Evolutionary conservation across 2,797 vertebrate species (phyloP), one percentile per base, ranked within the genome.

Genomic region (Mareca strepera): DNA sequence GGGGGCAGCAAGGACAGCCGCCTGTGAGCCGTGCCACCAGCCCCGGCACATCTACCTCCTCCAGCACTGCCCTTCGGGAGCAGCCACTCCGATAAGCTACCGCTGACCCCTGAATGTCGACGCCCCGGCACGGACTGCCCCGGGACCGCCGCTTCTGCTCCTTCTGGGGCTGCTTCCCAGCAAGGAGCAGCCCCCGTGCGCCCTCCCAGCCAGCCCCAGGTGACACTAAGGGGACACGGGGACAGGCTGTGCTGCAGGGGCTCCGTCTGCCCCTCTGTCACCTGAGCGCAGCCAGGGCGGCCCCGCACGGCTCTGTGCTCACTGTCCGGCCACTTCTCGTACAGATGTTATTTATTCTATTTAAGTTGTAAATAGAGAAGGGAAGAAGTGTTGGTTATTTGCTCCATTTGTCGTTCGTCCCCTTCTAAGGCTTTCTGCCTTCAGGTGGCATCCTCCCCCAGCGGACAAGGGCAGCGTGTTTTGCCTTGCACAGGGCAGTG

Each of bases 291-390:
- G 82, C 23, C 76, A 17, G 43, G 73, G 48, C 83, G 37, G 39
- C 7, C 35, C 43, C 20, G n/a, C 35, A 25, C 75, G 31, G 43
- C 89, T 29, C 86, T 74, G 39, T 29, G 48, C n/a, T 52, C 83
- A 23, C 0, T 8, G 56, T 76, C 33, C 67, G 8, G 35, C 43
- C 41, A 1, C 44, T 93, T 8, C 20, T 37, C 26, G 3, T 6
- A 37, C 44, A 62, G 90, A 59, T 9, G 0, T 85, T 96, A 97
- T 97, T 97, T 97, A 96, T 96, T 92, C 52, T 64, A 62, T 95
- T 95, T 92, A 52, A n/a, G 87, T 92, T 84, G 44, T 83, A 95
- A 95, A 95, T 95, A 95, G 58, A 93, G 50, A 72, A 67, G 72
- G 72, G 43, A 95, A 28, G 25, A 66, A 73, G 7, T 67, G 29